A percentile compares a stretch with the other conserved stretches of the same genome.
Evolutionary conservation across 2,113 vertebrate genomes (phyloP).

Genomic region (Nibea albiflora): DNA sequence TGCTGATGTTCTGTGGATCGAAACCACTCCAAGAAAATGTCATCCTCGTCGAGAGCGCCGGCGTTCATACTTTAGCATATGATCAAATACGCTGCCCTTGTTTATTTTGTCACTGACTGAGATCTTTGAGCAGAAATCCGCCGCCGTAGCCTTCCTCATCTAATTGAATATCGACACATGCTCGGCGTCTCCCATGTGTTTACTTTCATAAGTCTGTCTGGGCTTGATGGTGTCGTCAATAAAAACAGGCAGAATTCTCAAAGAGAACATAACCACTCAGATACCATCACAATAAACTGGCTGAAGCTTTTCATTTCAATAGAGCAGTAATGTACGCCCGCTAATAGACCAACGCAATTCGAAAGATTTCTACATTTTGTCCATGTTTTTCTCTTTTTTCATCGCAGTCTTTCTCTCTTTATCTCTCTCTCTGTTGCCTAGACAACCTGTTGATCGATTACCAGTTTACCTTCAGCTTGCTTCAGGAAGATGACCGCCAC

Average conservation of each 20-base stretch:
- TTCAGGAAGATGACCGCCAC: slow-evolving; percentile 96
- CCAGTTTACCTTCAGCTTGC: slow-evolving; percentile 97
- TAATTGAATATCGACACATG: slow-evolving; percentile 50
- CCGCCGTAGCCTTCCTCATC: slow-evolving; percentile 20
- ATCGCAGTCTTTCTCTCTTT: background rate
- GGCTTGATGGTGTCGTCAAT: slow-evolving; percentile 1
- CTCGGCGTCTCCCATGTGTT: background rate
- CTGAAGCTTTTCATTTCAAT: background rate
- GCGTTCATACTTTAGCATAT: background rate
- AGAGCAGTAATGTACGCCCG: background rate
- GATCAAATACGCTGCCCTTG: background rate
- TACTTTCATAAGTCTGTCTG: slow-evolving; percentile 46
- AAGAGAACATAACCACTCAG: background rate
- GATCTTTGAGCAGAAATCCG: slow-evolving; percentile 31
- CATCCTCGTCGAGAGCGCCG: too few species aligned
- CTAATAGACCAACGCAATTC: background rate
- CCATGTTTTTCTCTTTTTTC: background rate
- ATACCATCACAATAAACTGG: background rate
- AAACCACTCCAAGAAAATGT: background rate
- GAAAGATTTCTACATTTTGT: background rate
- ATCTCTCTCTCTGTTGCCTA: slow-evolving; percentile 62
- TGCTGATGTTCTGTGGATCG: slow-evolving; percentile 45
- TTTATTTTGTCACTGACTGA: slow-evolving; percentile 37
- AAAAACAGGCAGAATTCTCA: background rate
- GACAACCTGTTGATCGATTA: slow-evolving; percentile 98